phyloP scores from a whole-genome alignment of 2,888 invertebrate species.

The Noctua fimbriata region DNA sequence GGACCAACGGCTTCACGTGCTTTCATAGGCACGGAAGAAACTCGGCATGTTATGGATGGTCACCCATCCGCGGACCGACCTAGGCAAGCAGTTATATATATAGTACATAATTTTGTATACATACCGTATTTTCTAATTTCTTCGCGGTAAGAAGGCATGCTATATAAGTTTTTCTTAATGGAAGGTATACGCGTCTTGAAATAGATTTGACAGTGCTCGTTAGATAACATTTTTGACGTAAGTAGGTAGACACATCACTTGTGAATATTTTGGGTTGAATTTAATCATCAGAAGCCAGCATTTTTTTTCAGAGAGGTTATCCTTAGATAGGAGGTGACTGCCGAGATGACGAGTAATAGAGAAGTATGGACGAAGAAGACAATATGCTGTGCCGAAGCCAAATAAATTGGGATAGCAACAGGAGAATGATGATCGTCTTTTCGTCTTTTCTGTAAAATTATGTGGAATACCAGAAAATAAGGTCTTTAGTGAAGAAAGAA shows the following conservation, averaged over 20 bases:
- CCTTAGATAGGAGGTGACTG: neutral
- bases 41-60: no score
- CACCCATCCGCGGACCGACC: no score
- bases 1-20: no score
- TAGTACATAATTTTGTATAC: no score
- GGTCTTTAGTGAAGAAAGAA: no score
- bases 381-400: neutral
- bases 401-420: rapidly evolving
- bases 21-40: no score
- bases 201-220: neutral
- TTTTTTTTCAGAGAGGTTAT: neutral
- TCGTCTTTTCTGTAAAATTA: neutral
- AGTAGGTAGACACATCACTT: neutral
- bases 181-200: slow-evolving; percentile 9
- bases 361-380: neutral
- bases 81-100: no score
- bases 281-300: neutral
- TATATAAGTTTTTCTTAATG: neutral
- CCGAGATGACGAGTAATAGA: neutral
- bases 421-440: neutral
- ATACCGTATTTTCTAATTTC: neutral
- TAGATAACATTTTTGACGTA: neutral
- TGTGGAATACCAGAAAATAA: neutral
- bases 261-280: neutral
- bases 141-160: neutral